These are phyloP conservation scores for Galerucella nymphaeae DNA, from an alignment of 2,888 invertebrate genomes.

Conservation along the genomic window DNA sequence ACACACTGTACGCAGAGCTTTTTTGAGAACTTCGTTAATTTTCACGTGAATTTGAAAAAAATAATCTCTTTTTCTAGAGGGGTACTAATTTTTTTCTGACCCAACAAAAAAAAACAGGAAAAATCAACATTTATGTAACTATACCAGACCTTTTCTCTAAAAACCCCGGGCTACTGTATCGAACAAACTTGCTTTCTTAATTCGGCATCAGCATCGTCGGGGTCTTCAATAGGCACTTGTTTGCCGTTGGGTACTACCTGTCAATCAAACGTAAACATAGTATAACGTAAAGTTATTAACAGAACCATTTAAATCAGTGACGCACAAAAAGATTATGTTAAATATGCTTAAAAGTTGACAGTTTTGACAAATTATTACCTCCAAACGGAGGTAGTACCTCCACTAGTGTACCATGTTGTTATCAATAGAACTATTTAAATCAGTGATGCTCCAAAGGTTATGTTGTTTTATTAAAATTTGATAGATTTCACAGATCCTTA, in stretches of 20 bases:
- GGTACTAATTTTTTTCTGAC: background rate
- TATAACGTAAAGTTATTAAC: no score
- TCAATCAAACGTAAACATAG: background rate
- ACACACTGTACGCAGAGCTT: no score
- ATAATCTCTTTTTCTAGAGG: background rate
- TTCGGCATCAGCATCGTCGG: conserved; percentile 65
- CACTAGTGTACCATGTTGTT: no score
- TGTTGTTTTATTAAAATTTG: no score
- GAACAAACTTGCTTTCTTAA: conserved; percentile 62
- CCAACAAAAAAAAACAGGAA: conserved; percentile 35
- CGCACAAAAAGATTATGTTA: no score
- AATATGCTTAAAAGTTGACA: no score
- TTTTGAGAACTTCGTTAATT: background rate
- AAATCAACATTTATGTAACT: conserved; percentile 37
- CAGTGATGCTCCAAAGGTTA: no score
- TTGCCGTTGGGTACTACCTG: conserved; percentile 53
- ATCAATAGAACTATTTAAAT: no score
- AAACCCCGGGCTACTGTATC: conserved; percentile 57
- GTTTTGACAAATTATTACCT: no score
- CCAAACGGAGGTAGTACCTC: no score
- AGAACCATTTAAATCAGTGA: no score
- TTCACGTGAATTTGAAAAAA: background rate
- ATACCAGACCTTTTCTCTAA: conserved; percentile 40
- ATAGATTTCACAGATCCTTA: no score
- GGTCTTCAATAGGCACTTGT: conserved; percentile 59